Percentiles rank a stretch among this genome's conserved stretches.
Conservation (phyloP, 92 coral and sea anemone species). For the Meandrina meandrites region DNA sequence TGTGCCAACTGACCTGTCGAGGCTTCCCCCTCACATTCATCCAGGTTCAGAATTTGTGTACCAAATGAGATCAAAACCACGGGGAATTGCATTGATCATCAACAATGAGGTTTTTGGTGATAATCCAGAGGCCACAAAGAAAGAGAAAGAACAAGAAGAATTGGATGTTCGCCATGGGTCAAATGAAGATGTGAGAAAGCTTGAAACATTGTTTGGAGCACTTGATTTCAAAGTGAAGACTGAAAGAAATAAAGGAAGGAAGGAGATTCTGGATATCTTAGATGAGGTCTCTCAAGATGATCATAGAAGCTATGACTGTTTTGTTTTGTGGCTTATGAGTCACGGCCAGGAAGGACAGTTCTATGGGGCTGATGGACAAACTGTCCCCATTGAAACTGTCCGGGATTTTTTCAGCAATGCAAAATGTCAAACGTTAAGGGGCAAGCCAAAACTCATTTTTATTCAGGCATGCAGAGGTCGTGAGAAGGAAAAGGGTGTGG, state of each 20-base stretch:
- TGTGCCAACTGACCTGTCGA: conserved; percentile 13
- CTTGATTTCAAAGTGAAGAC: conserved; percentile 60
- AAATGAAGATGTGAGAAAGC: conserved; percentile 47
- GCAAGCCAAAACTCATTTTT: conserved; percentile 83
- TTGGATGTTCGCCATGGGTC: conserved; percentile 69
- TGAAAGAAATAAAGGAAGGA: conserved; percentile 22
- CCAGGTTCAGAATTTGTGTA: conserved; percentile 51
- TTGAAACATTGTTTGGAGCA: conserved; percentile 52
- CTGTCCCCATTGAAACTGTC: conserved; percentile 20
- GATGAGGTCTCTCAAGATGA: conserved; percentile 31
- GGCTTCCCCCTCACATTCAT: conserved; percentile 29
- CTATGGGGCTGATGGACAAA: conserved; percentile 66
- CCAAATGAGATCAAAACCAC: conserved; percentile 71
- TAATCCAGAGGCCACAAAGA: conserved; percentile 13
- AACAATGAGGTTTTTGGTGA: conserved; percentile 58
- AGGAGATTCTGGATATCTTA: conserved; percentile 34
- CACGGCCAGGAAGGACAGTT: conserved; percentile 73
- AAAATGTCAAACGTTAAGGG: conserved; percentile 54
- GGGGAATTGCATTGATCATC: conserved; percentile 81
- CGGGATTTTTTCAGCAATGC: conserved; percentile 53
- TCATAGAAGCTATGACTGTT: conserved; percentile 67
- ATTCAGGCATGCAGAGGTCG: conserved; percentile 90
- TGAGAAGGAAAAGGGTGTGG: conserved; percentile 53
- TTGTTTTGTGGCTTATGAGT: conserved; percentile 87
- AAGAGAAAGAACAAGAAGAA: conserved; percentile 18